Evolutionary conservation across 2,113 vertebrate genomes (phyloP), one percentile per base, ranked within the genome.

Genomic region (Dolichallabes microphthalmus): DNA sequence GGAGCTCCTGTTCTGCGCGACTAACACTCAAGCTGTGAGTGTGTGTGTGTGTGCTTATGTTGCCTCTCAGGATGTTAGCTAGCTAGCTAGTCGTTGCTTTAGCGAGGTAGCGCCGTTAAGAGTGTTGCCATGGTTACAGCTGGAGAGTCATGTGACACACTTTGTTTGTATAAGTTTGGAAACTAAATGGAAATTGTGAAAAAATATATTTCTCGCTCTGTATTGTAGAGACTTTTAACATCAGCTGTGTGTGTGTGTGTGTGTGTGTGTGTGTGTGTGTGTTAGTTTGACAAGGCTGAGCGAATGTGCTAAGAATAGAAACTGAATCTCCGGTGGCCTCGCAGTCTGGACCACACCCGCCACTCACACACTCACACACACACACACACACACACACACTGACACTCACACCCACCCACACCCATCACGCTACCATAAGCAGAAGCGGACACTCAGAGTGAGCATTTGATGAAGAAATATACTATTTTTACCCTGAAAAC

Each of bases 241-340:
- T 25, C n/a, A 8, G 7, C 7, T 82, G 45, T 53, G 61, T 57
- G 45, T 81, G 58, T 63, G 60, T 66, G 79, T 81, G 79, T 81
- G 64, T 69, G 63, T 57, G 81, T 71, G 81, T 58, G 81, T 25
- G 27, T 81, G 61, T 81, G 80, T 82, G 81, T 71, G 64, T 55
- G 76, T 80, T 61, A 69, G 73, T 60, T 32, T 58, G 2, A 10
- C 17, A n/a, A 76, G 74, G 15, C 82, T 76, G 71, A 85, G 85
- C 80, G 83, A 80, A n/a, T 84, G 88, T 83, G 86, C 93, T 94
- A 94, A 92, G 91, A 94, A 94, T 95, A 94, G 93, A 7, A 69
- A 75, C 87, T 78, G 84, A 90, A 93, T 84, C 91, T 88, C 89
- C 90, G 91, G 84, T 83, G 90, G 88, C 86, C 88, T 57, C 39